A percentile compares a stretch with the other conserved stretches of the same genome.
These are phyloP conservation scores for Enteromius radiatus DNA, from an alignment of 2,797 vertebrate species.

Conservation along the genomic window DNA sequence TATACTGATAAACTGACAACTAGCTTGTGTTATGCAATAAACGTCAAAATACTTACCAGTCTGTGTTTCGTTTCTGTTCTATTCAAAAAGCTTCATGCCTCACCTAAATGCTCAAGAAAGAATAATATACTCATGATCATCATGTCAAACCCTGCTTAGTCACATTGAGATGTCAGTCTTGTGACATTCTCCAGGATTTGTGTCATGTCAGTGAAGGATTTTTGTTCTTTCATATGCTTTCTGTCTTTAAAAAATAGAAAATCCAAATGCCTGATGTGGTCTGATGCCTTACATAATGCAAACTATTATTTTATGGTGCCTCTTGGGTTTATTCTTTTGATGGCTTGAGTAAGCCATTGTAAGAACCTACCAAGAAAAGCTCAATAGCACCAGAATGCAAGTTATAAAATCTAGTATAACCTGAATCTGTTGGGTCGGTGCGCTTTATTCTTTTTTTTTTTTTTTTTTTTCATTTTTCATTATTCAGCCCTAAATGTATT, in stretches of 20 bases:
- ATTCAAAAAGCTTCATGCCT: conserved; percentile 31
- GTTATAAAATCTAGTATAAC: neutral
- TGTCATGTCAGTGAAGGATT: conserved; percentile 26
- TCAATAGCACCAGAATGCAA: neutral
- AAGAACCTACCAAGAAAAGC: neutral
- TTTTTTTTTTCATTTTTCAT: too few species aligned
- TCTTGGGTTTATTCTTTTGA: neutral
- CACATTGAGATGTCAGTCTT: conserved; percentile 61
- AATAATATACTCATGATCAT: conserved; percentile 58
- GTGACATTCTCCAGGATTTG: conserved; percentile 50
- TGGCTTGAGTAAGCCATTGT: conserved; percentile 1
- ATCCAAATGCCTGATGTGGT: neutral
- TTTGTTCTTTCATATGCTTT: conserved; percentile 25
- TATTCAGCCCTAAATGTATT: neutral
- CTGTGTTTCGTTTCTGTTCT: neutral
- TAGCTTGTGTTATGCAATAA: conserved; percentile 4
- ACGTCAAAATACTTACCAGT: neutral
- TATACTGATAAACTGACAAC: neutral
- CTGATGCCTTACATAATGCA: neutral
- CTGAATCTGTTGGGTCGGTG: neutral
- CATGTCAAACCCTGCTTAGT: conserved; percentile 59
- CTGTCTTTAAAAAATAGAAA: neutral
- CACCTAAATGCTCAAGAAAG: conserved; percentile 34
- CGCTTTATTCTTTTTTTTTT: neutral
- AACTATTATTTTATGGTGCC: neutral